These are phyloP conservation scores for Lepetodrilus schrolli DNA, from an alignment of 2,888 invertebrate genomes.

Conservation along the genomic window DNA sequence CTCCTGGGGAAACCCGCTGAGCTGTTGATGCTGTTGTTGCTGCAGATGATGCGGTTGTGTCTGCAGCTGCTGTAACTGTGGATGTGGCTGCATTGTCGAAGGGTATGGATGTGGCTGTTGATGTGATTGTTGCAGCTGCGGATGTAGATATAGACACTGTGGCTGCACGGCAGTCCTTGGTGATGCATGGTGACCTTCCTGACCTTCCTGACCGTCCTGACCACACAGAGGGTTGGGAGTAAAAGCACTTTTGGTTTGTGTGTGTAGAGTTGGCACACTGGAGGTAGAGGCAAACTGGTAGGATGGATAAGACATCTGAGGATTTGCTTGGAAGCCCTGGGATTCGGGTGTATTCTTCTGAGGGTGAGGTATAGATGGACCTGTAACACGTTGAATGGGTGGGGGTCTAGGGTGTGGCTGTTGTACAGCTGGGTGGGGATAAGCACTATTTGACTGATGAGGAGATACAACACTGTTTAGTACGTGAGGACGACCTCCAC, in stretches of 20 bases:
- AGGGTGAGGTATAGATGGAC: not conserved
- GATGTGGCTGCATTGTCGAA: too few relatives aligned
- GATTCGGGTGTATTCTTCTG: constrained; percentile 1
- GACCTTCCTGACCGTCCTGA: not conserved
- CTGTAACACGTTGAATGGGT: not conserved
- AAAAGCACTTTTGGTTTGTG: constrained; percentile 20
- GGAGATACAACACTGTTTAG: not conserved
- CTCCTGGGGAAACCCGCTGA: constrained; percentile 9
- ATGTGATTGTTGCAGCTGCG: too few relatives aligned
- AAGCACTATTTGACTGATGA: not conserved
- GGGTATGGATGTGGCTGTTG: too few relatives aligned
- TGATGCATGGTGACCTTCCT: not conserved
- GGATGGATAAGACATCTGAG: not conserved
- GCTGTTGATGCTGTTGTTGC: not conserved
- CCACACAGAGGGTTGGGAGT: not conserved
- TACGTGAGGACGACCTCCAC: not conserved
- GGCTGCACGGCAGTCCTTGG: too few relatives aligned
- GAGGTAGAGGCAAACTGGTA: constrained; percentile 18
- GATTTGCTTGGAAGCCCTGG: not conserved
- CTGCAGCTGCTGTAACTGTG: not conserved
- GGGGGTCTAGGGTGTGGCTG: not conserved
- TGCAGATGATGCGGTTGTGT: too few relatives aligned
- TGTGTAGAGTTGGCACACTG: constrained; percentile 14
- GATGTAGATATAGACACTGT: too few relatives aligned
- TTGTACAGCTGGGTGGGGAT: not conserved